phyloP scores from a whole-genome alignment of 2,888 invertebrate species.

The Andrena praecox region DNA sequence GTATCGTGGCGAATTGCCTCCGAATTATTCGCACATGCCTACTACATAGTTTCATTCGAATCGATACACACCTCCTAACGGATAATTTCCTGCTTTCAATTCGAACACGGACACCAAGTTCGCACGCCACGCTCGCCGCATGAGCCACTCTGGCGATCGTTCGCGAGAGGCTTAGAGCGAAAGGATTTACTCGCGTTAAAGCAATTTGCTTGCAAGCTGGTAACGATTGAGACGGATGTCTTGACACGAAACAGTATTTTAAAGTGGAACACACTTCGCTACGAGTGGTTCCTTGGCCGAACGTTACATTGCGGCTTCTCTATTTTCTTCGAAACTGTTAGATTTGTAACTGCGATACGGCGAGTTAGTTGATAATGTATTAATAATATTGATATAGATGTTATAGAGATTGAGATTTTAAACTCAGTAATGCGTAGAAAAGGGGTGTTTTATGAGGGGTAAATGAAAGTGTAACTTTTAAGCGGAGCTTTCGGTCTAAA shows the following conservation, averaged over 20 bases:
- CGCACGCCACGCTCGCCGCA: conserved; percentile 44
- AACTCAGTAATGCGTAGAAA: too few relatives aligned
- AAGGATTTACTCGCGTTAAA: conserved; percentile 38
- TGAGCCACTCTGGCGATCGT: conserved; percentile 40
- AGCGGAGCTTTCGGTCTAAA: too few relatives aligned
- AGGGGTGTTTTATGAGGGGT: too few relatives aligned
- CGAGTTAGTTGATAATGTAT: not conserved
- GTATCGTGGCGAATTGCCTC: not conserved
- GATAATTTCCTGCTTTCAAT: conserved; percentile 63
- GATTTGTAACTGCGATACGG: not conserved
- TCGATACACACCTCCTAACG: conserved; percentile 23
- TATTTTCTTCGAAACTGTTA: too few relatives aligned
- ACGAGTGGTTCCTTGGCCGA: not conserved
- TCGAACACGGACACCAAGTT: conserved; percentile 50
- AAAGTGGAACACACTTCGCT: conserved; percentile 3
- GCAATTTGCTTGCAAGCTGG: conserved; percentile 38
- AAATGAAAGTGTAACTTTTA: too few relatives aligned
- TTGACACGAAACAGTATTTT: conserved; percentile 6
- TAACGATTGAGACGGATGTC: conserved; percentile 29
- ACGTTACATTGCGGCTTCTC: not conserved
- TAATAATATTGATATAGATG: too few relatives aligned
- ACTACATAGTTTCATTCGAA: conserved; percentile 28
- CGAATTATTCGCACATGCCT: conserved; percentile 40
- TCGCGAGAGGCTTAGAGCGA: conserved; percentile 18
- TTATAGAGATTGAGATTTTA: too few relatives aligned